These are phyloP conservation scores for Tinamus guttatus DNA, from an alignment of 2,113 vertebrate species.

Conservation along the genomic window DNA sequence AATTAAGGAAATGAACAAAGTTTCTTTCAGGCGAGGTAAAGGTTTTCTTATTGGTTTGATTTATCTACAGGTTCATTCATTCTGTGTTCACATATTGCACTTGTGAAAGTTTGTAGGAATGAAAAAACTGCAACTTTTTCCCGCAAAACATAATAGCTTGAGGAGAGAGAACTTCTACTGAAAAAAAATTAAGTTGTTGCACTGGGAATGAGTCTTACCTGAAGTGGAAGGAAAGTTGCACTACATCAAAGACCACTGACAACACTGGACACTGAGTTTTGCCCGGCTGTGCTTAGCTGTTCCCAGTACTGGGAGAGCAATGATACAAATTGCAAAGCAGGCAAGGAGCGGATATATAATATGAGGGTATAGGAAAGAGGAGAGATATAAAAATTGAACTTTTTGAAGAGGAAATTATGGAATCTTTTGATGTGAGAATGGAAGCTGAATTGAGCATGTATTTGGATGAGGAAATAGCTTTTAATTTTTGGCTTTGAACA, in stretches of 20 bases:
- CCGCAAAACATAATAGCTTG: not conserved
- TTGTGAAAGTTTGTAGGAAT: not conserved
- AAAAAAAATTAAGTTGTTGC: not conserved
- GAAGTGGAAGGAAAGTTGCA: not conserved
- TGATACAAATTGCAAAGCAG: not conserved
- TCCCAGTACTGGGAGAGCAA: not conserved
- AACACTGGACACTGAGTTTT: not conserved
- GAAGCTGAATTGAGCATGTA: not conserved
- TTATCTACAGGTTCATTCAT: not conserved
- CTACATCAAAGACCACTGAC: not conserved
- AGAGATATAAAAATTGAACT: not conserved
- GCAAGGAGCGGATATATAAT: not conserved
- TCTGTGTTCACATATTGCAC: not conserved
- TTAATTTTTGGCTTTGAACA: slow-evolving; percentile 15
- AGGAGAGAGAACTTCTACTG: not conserved
- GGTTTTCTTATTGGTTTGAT: not conserved
- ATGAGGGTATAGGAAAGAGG: not conserved
- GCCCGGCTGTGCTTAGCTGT: not conserved
- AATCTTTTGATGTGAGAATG: not conserved
- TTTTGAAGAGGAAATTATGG: not conserved
- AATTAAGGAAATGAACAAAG: not conserved
- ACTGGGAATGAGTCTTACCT: not conserved
- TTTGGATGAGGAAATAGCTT: slow-evolving; percentile 21
- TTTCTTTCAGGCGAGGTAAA: not conserved
- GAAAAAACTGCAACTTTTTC: not conserved